Evolutionary conservation across 2,797 vertebrate genomes (phyloP).

Genomic region (Cossypha niveicapilla): DNA sequence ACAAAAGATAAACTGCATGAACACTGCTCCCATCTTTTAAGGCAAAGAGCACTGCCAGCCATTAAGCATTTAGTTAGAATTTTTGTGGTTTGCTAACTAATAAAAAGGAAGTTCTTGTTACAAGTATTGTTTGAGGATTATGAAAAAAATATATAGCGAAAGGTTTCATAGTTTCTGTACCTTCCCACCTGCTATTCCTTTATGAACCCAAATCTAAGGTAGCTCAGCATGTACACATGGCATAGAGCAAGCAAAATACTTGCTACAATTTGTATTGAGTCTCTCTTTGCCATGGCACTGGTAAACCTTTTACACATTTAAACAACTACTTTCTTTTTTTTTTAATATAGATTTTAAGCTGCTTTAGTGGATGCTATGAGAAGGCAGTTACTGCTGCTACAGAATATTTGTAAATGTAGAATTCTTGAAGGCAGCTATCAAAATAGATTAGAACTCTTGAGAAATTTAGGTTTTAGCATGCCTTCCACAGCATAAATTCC

Average conservation of each 20-base stretch:
- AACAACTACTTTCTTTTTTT: neutral
- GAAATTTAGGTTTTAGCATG: neutral
- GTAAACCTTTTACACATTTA: neutral
- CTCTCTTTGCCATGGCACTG: neutral
- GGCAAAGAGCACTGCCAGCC: neutral
- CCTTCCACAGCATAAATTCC: neutral
- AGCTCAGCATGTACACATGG: rapidly evolving
- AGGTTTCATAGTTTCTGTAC: neutral
- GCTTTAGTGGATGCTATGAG: neutral
- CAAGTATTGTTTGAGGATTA: neutral
- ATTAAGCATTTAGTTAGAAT: neutral
- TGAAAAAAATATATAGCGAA: neutral
- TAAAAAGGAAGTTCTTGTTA: neutral
- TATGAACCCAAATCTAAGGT: neutral
- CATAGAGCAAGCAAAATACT: neutral
- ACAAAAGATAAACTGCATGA: neutral
- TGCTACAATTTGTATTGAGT: neutral
- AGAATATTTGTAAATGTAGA: neutral
- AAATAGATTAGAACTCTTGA: neutral
- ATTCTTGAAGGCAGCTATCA: neutral
- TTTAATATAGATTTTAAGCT: neutral
- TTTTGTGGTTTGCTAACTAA: neutral
- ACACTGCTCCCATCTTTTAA: neutral
- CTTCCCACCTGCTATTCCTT: neutral
- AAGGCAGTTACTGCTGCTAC: neutral